A percentile compares a stretch with the other conserved stretches of the same genome.
Evolutionary conservation across 2,888 invertebrate species (phyloP).

Genomic region (Globia sparganii): DNA sequence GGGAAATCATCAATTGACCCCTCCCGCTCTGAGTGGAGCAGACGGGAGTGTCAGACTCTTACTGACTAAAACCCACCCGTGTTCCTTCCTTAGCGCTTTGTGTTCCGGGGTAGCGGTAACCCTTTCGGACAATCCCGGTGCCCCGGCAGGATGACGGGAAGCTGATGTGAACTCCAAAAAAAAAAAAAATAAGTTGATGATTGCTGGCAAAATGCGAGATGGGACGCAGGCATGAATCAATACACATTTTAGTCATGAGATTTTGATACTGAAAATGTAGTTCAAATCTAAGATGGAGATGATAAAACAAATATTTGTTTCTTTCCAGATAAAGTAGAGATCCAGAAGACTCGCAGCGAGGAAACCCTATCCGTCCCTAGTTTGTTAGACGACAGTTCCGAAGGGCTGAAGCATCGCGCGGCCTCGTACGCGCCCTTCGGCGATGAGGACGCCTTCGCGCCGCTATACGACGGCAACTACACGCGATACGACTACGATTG

Average conservation of each 20-base stretch:
- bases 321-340: constrained; percentile 75
- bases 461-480: constrained; percentile 78
- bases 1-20: too few relatives aligned
- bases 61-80: too few relatives aligned
- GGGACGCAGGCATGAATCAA: too few relatives aligned
- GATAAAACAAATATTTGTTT: not conserved
- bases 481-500: constrained; percentile 82
- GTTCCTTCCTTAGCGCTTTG: too few relatives aligned
- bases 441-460: constrained; percentile 76
- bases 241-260: not conserved
- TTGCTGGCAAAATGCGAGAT: too few relatives aligned
- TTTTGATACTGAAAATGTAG: not conserved
- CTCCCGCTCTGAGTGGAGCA: too few relatives aligned
- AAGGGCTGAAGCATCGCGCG: constrained; percentile 63
- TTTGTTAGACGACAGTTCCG: constrained; percentile 75
- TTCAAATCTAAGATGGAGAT: not conserved
- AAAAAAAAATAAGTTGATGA: not conserved
- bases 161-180: too few relatives aligned
- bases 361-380: constrained; percentile 82
- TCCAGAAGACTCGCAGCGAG: constrained; percentile 87
- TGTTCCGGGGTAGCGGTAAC: too few relatives aligned
- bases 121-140: too few relatives aligned
- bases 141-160: not conserved
- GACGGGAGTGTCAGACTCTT: too few relatives aligned
- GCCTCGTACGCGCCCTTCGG: constrained; percentile 70